A percentile compares a stretch with the other conserved stretches of the same genome.
Conservation (phyloP, 2,888 invertebrate genomes). For the Notodonta ziczac region DNA sequence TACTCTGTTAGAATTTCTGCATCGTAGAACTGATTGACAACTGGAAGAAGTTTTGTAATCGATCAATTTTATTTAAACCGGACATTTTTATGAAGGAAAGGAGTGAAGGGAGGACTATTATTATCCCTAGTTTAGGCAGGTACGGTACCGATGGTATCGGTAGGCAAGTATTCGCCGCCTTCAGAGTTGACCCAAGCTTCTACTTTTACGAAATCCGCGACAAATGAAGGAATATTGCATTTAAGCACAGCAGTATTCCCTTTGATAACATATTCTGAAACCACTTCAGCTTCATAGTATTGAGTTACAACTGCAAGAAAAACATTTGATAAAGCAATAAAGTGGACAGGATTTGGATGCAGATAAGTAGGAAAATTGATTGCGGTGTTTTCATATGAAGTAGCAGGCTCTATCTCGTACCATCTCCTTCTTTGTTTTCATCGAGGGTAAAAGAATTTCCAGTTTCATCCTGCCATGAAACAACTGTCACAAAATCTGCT, state of each 20-base stretch:
- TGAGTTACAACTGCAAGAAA: constrained; percentile 91
- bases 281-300: constrained; percentile 94
- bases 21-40: constrained; percentile 94
- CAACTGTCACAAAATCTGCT: constrained; percentile 94
- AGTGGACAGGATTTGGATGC: constrained; percentile 28
- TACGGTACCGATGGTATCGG: constrained; percentile 89
- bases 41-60: constrained; percentile 52
- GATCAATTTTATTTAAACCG: constrained; percentile 16
- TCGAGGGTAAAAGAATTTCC: constrained; percentile 80
- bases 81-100: constrained; percentile 16
- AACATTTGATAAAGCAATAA: constrained; percentile 12
- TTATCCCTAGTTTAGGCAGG: neutral
- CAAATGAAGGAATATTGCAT: constrained; percentile 95
- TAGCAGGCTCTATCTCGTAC: constrained; percentile 47
- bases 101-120: constrained; percentile 15
- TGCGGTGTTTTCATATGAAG: constrained; percentile 11
- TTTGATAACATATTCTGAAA: constrained; percentile 94
- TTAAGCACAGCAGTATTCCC: constrained; percentile 95
- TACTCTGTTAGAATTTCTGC: constrained; percentile 95
- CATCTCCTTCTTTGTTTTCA: constrained; percentile 65
- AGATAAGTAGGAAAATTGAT: constrained; percentile 18
- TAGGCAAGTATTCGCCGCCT: constrained; percentile 88
- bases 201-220: constrained; percentile 95
- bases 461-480: constrained; percentile 93
- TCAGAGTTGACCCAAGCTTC: constrained; percentile 91